Percentiles rank a stretch among this genome's conserved stretches.
Conservation (phyloP, 1,140 invertebrate species). For the Belonocnema kinseyi region DNA sequence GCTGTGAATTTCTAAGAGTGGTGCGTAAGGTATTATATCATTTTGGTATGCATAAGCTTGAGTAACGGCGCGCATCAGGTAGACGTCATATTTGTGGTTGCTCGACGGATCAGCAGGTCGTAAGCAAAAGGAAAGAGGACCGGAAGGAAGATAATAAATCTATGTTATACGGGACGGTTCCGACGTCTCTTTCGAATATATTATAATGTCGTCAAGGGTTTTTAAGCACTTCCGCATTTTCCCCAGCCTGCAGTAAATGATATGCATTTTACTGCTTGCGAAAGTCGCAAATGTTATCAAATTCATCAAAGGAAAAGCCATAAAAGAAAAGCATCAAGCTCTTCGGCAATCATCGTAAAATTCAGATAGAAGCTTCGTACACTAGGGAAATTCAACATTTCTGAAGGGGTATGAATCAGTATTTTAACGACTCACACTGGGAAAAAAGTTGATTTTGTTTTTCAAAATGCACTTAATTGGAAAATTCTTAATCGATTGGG, state of each 20-base stretch:
- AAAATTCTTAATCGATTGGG: no score
- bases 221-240: background rate
- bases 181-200: conserved; percentile 8
- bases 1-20: background rate
- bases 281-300: background rate
- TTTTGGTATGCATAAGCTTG: conserved; percentile 10
- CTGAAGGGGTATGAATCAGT: no score
- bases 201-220: background rate
- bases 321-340: no score
- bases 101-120: background rate
- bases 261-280: background rate
- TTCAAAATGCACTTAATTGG: no score
- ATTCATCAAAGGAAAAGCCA: background rate
- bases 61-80: background rate
- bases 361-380: no score
- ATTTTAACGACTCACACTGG: no score
- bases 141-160: conserved; percentile 1
- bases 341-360: no score
- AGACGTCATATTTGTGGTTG: conserved; percentile 15
- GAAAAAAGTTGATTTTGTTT: no score
- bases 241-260: background rate
- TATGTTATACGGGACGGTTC: background rate
- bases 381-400: no score
- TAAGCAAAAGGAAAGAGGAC: background rate
- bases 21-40: conserved; percentile 15